Evolutionary conservation across 2,888 invertebrate genomes (phyloP).

Genomic region (Plagiodera versicolora): DNA sequence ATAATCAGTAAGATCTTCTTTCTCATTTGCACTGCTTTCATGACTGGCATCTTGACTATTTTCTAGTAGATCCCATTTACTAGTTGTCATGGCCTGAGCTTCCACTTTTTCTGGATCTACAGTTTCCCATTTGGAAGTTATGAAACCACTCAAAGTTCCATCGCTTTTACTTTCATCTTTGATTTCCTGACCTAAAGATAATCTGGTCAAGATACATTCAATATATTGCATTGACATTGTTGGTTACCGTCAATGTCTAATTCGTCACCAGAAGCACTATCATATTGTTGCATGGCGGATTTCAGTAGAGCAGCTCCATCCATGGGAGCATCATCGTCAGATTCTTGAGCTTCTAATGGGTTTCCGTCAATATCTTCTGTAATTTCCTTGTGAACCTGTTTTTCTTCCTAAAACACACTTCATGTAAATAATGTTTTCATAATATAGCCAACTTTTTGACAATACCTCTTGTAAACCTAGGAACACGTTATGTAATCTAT

Average conservation of each 20-base stretch:
- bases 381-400: conserved; percentile 21
- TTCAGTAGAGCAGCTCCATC: conserved; percentile 82
- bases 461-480: conserved; percentile 67
- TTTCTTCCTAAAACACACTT: conserved; percentile 26
- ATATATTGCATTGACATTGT: conserved; percentile 15
- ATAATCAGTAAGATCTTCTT: conserved; percentile 51
- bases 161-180: conserved; percentile 39
- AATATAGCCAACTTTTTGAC: neutral
- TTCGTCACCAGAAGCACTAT: conserved; percentile 43
- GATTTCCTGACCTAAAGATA: conserved; percentile 45
- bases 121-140: conserved; percentile 95
- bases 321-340: conserved; percentile 70
- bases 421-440: neutral
- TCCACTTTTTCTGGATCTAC: conserved; percentile 86
- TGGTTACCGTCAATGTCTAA: conserved; percentile 69
- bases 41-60: conserved; percentile 51
- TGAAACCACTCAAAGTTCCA: conserved; percentile 68
- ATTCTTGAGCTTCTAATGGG: conserved; percentile 58
- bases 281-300: conserved; percentile 62
- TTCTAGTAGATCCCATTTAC: conserved; percentile 84
- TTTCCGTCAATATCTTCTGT: conserved; percentile 68
- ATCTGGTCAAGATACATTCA: neutral
- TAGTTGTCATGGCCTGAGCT: conserved; percentile 82
- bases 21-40: conserved; percentile 51
- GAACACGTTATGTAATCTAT: conserved; percentile 86